Base-by-base conservation (phyloP, 2,888 invertebrate genomes). In the Lutraria lutraria region DNA sequence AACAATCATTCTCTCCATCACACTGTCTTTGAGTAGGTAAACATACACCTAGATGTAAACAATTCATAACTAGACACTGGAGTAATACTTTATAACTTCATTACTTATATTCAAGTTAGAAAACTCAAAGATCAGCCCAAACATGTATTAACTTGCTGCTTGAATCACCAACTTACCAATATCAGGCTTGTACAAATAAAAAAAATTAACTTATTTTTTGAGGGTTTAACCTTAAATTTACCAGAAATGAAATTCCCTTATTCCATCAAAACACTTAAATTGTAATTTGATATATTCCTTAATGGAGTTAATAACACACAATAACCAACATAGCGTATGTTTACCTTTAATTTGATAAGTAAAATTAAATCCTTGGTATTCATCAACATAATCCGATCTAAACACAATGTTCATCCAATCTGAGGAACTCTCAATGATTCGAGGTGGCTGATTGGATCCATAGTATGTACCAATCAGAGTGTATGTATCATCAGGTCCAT, bases 271-370 rank as follows among this genome's bases (percentile, higher is more conserved):
- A 43, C 43, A 43, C 43, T 43, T 4, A 43, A 43, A 43, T 43
- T 8, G 8, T 4, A 43, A 43, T 4, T 43, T 8, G 8, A 43
- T 43, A 43, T 43, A 43, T 43, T 43, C 43, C 8, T 4, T 4
- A 8, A 43, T 43, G 8, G 43, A 43, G 8, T 43, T 43, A 43
- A 43, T 43, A 43, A 68, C 76, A 86, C 21, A 52, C 25, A 10
- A 68, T n/a, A 68, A 68, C 25, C 25, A 68, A 68, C 25, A 63
- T 3, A 68, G 63, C 0, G n/a, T 25, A 29, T 13, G 1, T n/a
- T 86, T 72, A 95, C 95, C 95, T 93, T 94, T 94, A n/a, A 90
- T 93, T 80, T 94, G 94, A 82, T 91, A 95, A 16, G 94, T 93
- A n/a, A 93, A 90, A 89, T 94, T 95, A 84, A 95, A 95, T 52